Conservation (phyloP, 2,113 vertebrate genomes). For the Herpetotheres cachinnans region DNA sequence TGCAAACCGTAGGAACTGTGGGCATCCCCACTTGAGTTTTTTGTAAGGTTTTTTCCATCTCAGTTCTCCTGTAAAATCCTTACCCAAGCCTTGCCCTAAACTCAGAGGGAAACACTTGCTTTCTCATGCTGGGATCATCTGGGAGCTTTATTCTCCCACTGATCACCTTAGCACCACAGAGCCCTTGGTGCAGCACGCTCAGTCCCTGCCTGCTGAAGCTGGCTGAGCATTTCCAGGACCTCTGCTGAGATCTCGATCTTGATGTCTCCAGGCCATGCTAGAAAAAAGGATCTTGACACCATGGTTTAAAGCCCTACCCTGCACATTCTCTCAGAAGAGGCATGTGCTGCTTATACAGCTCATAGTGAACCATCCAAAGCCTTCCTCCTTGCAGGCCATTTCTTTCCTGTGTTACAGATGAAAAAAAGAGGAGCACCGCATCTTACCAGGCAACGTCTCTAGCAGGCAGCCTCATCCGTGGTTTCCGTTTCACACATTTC, state of each 20-base stretch:
- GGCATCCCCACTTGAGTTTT: neutral
- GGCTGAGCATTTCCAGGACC: neutral
- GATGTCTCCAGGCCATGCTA: neutral
- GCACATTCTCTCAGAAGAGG: neutral
- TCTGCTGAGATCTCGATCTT: neutral
- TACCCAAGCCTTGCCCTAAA: neutral
- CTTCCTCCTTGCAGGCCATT: neutral
- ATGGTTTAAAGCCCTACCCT: neutral
- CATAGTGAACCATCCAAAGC: neutral
- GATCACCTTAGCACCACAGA: neutral
- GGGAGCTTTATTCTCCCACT: neutral
- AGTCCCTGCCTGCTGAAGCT: neutral
- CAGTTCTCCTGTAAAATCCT: neutral
- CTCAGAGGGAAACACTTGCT: neutral
- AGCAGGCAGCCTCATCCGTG: neutral
- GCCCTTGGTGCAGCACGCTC: fast-evolving
- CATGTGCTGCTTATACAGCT: neutral
- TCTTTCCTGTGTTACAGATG: neutral
- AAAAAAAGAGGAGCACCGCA: neutral
- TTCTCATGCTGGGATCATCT: neutral
- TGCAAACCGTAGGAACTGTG: fast-evolving
- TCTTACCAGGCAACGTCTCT: neutral
- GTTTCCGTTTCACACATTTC: neutral
- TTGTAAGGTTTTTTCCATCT: neutral
- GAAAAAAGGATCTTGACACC: neutral